Evolutionary conservation across 2,797 vertebrate genomes (phyloP).

Genomic region (Channallabes apus): DNA sequence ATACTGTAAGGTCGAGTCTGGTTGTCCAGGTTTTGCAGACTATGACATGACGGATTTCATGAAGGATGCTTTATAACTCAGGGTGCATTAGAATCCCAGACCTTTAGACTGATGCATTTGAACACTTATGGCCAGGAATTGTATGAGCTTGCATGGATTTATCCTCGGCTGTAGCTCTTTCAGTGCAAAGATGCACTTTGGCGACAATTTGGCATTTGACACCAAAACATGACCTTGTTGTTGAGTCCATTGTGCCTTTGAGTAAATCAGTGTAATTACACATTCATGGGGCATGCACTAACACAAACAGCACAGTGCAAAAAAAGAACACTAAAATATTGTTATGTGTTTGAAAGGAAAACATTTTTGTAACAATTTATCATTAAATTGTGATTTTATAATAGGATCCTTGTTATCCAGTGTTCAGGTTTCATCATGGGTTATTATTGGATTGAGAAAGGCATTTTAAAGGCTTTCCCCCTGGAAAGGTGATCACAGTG

Average conservation of each 20-base stretch:
- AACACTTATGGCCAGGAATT: not conserved
- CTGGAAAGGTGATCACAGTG: not conserved
- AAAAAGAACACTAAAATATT: not conserved
- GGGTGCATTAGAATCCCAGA: not conserved
- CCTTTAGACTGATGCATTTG: not conserved
- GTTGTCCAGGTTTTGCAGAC: not conserved
- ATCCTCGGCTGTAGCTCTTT: not conserved
- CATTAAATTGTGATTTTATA: not conserved
- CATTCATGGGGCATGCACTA: not conserved
- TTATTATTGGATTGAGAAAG: not conserved
- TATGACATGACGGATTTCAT: not conserved
- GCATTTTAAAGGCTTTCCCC: not conserved
- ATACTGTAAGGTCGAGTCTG: not conserved
- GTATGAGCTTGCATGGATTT: not conserved
- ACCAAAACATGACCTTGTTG: not conserved
- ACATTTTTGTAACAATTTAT: too few species aligned
- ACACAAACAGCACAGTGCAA: not conserved
- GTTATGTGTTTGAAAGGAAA: not conserved
- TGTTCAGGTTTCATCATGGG: not conserved
- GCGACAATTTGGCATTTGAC: not conserved
- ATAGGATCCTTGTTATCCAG: not conserved
- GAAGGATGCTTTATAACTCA: not conserved
- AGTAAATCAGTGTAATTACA: not conserved
- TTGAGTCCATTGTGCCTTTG: not conserved
- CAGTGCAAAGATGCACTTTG: not conserved